A percentile compares a stretch with the other conserved stretches of the same genome.
Evolutionary conservation across 2,113 vertebrate genomes (phyloP).

Genomic region (Heterotilapia buettikoferi): DNA sequence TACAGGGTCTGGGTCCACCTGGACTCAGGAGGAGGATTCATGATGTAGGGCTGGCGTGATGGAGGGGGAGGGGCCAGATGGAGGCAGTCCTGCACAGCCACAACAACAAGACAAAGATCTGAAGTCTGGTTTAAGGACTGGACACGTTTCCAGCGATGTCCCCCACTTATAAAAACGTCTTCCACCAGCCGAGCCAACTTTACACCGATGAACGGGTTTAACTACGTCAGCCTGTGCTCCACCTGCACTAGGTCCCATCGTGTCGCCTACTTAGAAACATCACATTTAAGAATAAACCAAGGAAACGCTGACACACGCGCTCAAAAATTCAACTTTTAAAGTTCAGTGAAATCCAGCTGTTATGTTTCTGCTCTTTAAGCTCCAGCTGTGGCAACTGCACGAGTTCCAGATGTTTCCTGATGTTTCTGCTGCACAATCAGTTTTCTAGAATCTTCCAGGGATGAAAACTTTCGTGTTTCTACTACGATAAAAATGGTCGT

Average conservation of each 20-base stretch:
- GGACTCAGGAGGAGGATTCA: not conserved
- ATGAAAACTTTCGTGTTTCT: not conserved
- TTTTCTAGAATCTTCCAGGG: not conserved
- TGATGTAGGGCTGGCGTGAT: not conserved
- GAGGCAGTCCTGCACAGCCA: not conserved
- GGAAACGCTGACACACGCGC: not conserved
- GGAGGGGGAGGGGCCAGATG: not conserved
- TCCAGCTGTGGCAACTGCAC: not conserved
- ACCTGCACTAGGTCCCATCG: not conserved
- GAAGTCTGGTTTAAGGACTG: not conserved
- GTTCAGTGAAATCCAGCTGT: not conserved
- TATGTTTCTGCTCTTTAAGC: not conserved
- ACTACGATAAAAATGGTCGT: fast-evolving
- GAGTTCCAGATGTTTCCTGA: not conserved
- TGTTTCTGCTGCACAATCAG: not conserved
- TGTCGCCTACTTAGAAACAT: not conserved
- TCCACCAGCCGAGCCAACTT: not conserved
- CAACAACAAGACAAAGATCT: not conserved
- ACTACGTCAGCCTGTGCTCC: fast-evolving
- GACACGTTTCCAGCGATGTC: not conserved
- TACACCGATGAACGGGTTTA: not conserved
- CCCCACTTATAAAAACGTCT: not conserved
- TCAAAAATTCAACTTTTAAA: not conserved
- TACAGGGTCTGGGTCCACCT: not conserved
- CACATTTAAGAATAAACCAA: not conserved